Evolutionary conservation across 2,113 vertebrate species (phyloP).

Genomic region (Petrocephalus microphthalmus): DNA sequence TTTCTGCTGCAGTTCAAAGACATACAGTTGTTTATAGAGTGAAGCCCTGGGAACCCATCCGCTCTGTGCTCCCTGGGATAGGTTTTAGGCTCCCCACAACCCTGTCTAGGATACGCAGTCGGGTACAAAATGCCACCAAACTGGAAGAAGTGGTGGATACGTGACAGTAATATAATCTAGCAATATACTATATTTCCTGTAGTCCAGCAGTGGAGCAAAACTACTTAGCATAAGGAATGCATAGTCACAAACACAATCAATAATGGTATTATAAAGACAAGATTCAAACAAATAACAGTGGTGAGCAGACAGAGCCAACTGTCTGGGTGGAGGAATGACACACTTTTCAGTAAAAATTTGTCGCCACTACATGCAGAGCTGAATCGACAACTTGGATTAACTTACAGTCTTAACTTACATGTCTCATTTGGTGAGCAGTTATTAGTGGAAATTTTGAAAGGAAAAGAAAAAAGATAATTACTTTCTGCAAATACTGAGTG

Average conservation of each 20-base stretch:
- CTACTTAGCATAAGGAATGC: not conserved
- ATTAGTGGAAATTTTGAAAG: not conserved
- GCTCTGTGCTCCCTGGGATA: not conserved
- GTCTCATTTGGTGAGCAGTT: not conserved
- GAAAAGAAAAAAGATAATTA: no score
- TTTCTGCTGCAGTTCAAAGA: not conserved
- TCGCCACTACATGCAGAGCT: no score
- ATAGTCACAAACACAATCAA: not conserved
- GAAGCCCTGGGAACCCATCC: not conserved
- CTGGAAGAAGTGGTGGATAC: not conserved
- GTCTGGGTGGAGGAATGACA: no score
- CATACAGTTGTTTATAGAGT: not conserved
- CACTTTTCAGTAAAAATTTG: no score
- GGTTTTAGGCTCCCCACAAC: not conserved
- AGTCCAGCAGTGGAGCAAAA: not conserved
- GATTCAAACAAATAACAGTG: not conserved
- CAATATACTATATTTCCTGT: no score
- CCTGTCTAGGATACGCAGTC: not conserved
- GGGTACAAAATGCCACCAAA: not conserved
- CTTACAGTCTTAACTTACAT: not conserved
- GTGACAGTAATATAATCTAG: no score
- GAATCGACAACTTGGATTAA: no score
- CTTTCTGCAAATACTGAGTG: no score
- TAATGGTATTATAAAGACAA: not conserved
- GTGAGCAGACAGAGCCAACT: not conserved